phyloP scores from a whole-genome alignment of 2,797 vertebrate genomes.

The Heteromormyrus szaboi region DNA sequence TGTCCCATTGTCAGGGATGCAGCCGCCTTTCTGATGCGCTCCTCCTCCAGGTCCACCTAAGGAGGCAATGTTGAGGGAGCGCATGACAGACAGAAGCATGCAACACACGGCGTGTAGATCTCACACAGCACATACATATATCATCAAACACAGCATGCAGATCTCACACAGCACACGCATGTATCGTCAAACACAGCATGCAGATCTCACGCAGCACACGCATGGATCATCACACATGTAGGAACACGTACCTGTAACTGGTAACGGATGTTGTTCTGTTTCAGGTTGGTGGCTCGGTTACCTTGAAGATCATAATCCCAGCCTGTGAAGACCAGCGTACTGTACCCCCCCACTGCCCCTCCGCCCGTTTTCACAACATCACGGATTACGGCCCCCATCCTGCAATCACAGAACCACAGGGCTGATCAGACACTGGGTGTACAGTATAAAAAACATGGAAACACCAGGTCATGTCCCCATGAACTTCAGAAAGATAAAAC shows the following conservation, averaged over 20 bases:
- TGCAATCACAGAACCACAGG: slow-evolving; percentile 37
- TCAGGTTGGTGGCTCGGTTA: slow-evolving; percentile 57
- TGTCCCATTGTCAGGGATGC: slow-evolving; percentile 57
- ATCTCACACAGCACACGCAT: background rate
- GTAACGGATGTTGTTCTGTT: slow-evolving; percentile 71
- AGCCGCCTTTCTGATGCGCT: slow-evolving; percentile 47
- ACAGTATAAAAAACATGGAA: slow-evolving; percentile 19
- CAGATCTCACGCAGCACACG: background rate
- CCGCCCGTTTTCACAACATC: slow-evolving; percentile 66
- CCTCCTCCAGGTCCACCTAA: slow-evolving; percentile 81
- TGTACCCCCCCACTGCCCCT: slow-evolving; percentile 64
- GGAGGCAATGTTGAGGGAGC: background rate
- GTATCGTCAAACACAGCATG: background rate
- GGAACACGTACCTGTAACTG: slow-evolving; percentile 65
- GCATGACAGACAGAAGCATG: background rate
- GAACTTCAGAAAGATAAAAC: background rate
- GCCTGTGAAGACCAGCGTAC: slow-evolving; percentile 67
- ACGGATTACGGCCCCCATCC: slow-evolving; percentile 66
- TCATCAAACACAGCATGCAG: background rate
- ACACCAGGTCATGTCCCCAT: background rate
- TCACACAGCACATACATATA: background rate
- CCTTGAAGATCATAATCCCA: slow-evolving; percentile 77
- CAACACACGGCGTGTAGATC: background rate
- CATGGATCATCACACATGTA: background rate
- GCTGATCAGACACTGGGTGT: background rate